phyloP scores from a whole-genome alignment of 92 coral and sea anemone species.

The Pocillopora meandrina region DNA sequence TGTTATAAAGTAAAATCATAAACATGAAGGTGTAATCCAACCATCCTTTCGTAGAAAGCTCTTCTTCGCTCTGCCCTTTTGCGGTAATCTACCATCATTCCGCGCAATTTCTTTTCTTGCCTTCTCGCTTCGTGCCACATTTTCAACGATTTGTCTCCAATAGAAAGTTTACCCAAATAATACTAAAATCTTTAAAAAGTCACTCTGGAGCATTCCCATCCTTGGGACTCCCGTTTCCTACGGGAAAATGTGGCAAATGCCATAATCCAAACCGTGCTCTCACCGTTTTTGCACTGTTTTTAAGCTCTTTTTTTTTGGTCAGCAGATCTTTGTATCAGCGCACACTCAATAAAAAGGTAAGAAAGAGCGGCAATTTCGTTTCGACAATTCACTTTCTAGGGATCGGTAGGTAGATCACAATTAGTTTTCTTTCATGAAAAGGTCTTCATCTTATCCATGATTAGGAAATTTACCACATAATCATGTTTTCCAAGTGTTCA shows the following conservation, averaged over 20 bases:
- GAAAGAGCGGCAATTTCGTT: background rate
- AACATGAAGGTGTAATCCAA: slow-evolving; percentile 55
- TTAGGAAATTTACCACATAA: background rate
- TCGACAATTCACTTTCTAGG: background rate
- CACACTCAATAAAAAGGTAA: background rate
- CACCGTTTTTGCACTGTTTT: background rate
- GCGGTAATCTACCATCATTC: slow-evolving; percentile 97
- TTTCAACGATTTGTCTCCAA: background rate
- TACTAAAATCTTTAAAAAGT: background rate
- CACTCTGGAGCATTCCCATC: background rate
- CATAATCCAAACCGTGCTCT: background rate
- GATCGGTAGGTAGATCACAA: background rate
- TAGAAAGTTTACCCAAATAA: background rate
- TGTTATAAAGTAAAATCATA: slow-evolving; percentile 23
- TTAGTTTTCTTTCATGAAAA: background rate
- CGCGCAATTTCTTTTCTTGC: slow-evolving; percentile 90
- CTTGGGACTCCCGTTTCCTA: background rate
- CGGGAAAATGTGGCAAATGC: background rate
- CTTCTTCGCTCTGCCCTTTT: slow-evolving; percentile 93
- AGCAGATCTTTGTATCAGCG: background rate
- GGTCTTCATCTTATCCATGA: no score
- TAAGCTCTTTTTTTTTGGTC: background rate
- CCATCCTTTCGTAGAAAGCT: slow-evolving; percentile 95
- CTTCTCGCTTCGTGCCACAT: slow-evolving; percentile 99
- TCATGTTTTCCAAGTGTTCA: background rate